phyloP scores from a whole-genome alignment of 2,113 vertebrate genomes.

The Albula goreensis region DNA sequence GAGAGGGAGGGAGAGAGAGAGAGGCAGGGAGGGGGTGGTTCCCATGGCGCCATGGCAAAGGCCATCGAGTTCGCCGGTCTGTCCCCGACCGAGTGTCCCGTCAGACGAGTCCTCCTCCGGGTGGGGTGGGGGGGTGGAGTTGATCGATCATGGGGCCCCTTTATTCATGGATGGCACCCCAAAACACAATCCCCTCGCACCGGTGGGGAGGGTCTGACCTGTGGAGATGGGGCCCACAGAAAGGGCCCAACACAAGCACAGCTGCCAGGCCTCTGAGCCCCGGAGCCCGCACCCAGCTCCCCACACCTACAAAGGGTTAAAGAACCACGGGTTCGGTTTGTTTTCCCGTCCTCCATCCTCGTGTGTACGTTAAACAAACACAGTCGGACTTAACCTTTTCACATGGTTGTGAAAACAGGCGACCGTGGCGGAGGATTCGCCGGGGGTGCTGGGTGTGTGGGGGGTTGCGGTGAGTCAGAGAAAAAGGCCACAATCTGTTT shows the following conservation, averaged over 20 bases:
- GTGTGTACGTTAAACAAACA: slow-evolving; percentile 52
- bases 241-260: slow-evolving; percentile 29
- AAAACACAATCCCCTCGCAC: background rate
- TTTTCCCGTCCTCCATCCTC: slow-evolving; percentile 35
- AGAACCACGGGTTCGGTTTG: slow-evolving; percentile 26
- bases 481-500: slow-evolving; percentile 38
- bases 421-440: background rate
- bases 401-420: slow-evolving; percentile 48
- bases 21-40: background rate
- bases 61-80: background rate
- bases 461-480: background rate
- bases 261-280: slow-evolving; percentile 14
- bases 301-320: slow-evolving; percentile 37
- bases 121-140: background rate
- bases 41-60: background rate
- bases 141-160: too few species aligned
- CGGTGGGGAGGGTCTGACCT: background rate
- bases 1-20: too few species aligned
- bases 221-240: background rate
- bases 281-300: background rate
- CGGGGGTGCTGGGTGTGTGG: background rate
- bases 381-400: slow-evolving; percentile 37
- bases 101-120: background rate
- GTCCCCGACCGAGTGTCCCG: background rate
- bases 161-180: too few species aligned